Base-by-base conservation (phyloP, 2,797 vertebrate species). In the Sebastes steindachneri region DNA sequence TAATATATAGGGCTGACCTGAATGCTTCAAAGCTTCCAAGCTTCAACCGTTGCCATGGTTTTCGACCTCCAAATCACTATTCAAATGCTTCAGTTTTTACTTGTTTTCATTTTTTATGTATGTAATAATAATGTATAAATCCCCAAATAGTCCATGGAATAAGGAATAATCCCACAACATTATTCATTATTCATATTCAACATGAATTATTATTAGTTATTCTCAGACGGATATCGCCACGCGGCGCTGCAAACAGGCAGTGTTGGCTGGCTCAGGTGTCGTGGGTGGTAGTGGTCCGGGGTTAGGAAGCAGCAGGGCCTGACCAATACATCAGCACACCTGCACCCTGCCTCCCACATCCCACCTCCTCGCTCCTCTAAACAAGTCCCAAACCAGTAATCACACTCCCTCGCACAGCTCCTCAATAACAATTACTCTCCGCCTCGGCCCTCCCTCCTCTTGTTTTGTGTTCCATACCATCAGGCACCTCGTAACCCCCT, bases 181-280 rank as follows among this genome's bases (percentile, higher is more conserved):
- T 45, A 45, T 45, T 45, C 5, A 45, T 45, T 45, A 45, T 45
- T 17, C 14, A 45, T 45, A 15, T 45, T 45, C 37, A 45, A 45
- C 37, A 45, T 45, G 37, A 45, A 45, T 45, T 45, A 45, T 45
- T 45, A 7, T 45, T 45, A 17, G 37, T 45, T 45, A 17, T 45
- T 45, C 37, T 45, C 37, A 45, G 14, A 45, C 14, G 14, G 37
- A 45, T 17, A 45, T 45, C 37, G 37, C 12, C 12, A 41, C 5
- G 35, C 10, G 64, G 12, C 29, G 73, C 73, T 15, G 72, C 58
- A 35, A 41, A 48, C 73, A 73, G 70, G n/a, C 62, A 25, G 71
- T n/a, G 45, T 75, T 7, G 76, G 57, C 64, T 41, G 87, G 72
- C 74, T 82, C 86, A 87, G 88, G 80, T 88, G 90, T 76, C 4